Percentiles rank a stretch among this genome's conserved stretches.
These are phyloP conservation scores for Acridotheres tristis DNA, from an alignment of 2,797 vertebrate species.

Conservation along the genomic window DNA sequence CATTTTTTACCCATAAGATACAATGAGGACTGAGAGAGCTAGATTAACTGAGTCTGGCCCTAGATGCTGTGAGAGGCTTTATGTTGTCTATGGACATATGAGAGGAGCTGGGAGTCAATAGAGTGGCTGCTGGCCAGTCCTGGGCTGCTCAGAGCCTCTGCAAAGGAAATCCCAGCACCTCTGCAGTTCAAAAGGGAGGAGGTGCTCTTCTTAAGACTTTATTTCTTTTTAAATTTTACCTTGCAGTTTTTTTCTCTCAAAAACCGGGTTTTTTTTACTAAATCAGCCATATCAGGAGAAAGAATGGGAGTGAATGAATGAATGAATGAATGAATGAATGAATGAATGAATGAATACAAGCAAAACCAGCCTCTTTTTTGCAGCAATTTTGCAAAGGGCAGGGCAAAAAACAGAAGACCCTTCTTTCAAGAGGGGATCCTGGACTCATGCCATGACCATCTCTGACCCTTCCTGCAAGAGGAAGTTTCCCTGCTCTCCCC, in stretches of 20 bases:
- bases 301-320: neutral
- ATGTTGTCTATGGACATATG: neutral
- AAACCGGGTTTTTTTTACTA: neutral
- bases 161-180: neutral
- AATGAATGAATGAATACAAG: neutral
- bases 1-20: constrained; percentile 19
- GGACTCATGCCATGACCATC: neutral
- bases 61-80: neutral
- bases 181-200: neutral
- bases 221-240: constrained; percentile 6
- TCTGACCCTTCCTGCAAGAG: neutral
- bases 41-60: neutral
- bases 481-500: neutral
- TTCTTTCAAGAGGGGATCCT: neutral
- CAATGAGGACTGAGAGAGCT: neutral
- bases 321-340: neutral
- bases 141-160: neutral
- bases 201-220: neutral
- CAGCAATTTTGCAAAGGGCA: neutral
- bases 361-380: neutral
- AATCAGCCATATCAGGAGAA: constrained; percentile 2
- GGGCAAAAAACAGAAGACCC: neutral
- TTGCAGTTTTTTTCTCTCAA: neutral
- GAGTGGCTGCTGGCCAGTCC: fast-evolving
- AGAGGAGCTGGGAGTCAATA: neutral